Percentiles rank a stretch among this genome's conserved stretches.
Conservation (phyloP, 1,140 invertebrate genomes). For the Monochamus saltuarius region DNA sequence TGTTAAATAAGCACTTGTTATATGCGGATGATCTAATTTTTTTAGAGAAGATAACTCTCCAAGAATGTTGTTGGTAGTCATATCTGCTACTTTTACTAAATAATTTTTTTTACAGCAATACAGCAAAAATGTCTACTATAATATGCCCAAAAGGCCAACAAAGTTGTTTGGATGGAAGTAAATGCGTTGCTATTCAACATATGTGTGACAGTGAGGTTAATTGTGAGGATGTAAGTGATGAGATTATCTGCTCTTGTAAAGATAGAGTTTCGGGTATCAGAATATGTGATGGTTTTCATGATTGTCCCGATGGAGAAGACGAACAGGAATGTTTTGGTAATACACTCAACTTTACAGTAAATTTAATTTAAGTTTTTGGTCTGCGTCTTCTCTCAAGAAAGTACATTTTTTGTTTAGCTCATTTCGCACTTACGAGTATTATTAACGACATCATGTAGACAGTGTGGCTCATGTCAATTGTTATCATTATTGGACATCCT, state of each 20-base stretch:
- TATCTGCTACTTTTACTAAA: not conserved
- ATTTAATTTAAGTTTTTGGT: no score
- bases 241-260: conserved; percentile 71
- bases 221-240: conserved; percentile 81
- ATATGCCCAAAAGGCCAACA: conserved; percentile 44
- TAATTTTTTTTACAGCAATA: conserved; percentile 32
- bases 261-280: conserved; percentile 62
- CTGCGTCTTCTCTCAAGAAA: no score
- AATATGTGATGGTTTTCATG: conserved; percentile 79
- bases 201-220: conserved; percentile 77
- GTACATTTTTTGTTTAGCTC: no score
- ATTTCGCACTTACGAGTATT: no score
- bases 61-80: no score
- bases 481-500: no score
- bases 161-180: conserved; percentile 54
- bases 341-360: no score
- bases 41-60: no score
- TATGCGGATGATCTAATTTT: no score
- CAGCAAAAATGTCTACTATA: conserved; percentile 33
- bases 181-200: conserved; percentile 61
- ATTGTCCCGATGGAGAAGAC: conserved; percentile 76
- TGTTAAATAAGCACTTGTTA: no score
- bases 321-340: conserved; percentile 73
- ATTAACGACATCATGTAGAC: no score
- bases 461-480: no score